Conservation (phyloP, 2,888 invertebrate species). For the Drosophila neotestacea region DNA sequence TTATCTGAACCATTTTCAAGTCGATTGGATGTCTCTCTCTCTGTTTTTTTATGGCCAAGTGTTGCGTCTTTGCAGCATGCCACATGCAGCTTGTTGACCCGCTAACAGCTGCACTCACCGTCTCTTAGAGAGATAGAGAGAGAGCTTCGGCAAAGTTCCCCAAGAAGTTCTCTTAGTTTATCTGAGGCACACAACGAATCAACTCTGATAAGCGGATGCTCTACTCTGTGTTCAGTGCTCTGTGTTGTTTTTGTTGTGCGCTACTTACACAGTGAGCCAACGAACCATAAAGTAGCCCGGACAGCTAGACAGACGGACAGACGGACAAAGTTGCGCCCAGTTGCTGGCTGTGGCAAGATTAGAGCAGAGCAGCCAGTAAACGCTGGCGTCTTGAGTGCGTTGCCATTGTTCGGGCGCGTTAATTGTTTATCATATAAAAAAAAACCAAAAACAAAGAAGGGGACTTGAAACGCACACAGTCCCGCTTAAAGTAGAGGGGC, state of each 20-base stretch:
- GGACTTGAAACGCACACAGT: constrained; percentile 31
- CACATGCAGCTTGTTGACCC: constrained; percentile 51
- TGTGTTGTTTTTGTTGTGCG: constrained; percentile 15
- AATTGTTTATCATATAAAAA: constrained; percentile 70
- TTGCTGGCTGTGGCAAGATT: constrained; percentile 49
- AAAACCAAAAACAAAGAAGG: constrained; percentile 37
- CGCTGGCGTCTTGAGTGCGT: constrained; percentile 61
- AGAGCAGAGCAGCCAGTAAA: constrained; percentile 15
- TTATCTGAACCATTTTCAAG: constrained; percentile 50
- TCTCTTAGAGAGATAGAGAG: constrained; percentile 1
- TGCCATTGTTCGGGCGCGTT: constrained; percentile 69
- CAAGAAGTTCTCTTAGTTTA: constrained; percentile 53
- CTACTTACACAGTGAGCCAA: constrained; percentile 64
- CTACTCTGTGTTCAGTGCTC: constrained; percentile 7
- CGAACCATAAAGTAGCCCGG: constrained; percentile 70
- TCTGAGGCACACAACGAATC: constrained; percentile 42
- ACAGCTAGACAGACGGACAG: constrained; percentile 14
- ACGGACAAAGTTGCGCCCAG: constrained; percentile 32
- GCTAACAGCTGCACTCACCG: constrained; percentile 36
- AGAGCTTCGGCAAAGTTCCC: constrained; percentile 18
- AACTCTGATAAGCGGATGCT: constrained; percentile 59
- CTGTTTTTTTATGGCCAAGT: not conserved
- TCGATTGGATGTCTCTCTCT: constrained; percentile 4
- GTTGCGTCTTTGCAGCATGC: constrained; percentile 13
- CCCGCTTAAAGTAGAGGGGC: not conserved